Evolutionary conservation across 2,113 vertebrate genomes (phyloP), one percentile per base, ranked within the genome.

Genomic region (Neodontobutis hainanensis): DNA sequence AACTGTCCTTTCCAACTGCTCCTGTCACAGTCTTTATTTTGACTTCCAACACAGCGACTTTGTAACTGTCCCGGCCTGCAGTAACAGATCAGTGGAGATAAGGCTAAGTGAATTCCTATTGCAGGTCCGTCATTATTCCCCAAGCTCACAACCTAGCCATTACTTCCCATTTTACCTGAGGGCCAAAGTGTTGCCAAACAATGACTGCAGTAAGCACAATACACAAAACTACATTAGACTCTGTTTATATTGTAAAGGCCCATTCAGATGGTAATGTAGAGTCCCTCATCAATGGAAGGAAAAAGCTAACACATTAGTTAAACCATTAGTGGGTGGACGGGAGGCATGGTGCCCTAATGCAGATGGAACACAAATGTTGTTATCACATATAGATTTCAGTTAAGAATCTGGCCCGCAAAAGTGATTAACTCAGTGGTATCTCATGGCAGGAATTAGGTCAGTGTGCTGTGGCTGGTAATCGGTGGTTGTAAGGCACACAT

Each of bases 211-310:
- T 75, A 15, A 70, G 70, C 51, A 57, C 83, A 94, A 94, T 92
- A 93, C 89, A 94, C 92, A 92, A 36, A 38, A 85, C 75, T 44
- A 14, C 15, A 5, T 61, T 34, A 6, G 46, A 81, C 84, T 81
- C 87, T 86, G 75, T 87, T n/a, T 85, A 70, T 85, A 85, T 90
- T 87, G 87, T 85, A 90, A 80, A 80, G 79, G 87, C 11, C 79
- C 75, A 92, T 94, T 93, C 91, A 91, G 89, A 93, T 92, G 92
- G 87, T 93, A 93, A 94, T 87, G 70, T 83, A 55, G 85, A 82
- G 79, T 80, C 67, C 86, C 93, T 92, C 90, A 61, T 75, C 63
- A 72, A 69, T 73, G 49, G 49, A 65, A 47, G 43, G 19, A 27
- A 47, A 14, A 50, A 51, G 73, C 63, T 72, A 81, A 81, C 63